Conservation (phyloP, 2,113 vertebrate genomes). For the Hyperopisus bebe region DNA sequence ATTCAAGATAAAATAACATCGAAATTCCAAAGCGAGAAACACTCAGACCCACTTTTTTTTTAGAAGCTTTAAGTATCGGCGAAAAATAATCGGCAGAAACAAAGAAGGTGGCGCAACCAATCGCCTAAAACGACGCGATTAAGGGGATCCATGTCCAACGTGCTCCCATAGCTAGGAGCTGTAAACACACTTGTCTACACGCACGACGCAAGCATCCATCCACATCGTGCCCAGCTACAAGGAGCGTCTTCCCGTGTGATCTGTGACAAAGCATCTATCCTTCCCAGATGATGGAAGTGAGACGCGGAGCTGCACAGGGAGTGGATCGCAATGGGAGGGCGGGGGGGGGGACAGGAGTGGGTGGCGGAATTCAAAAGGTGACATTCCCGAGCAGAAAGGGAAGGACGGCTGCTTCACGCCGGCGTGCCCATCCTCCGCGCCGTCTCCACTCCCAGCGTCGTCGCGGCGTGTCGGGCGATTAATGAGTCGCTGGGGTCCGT, state of each 20-base stretch:
- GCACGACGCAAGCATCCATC: neutral
- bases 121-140: neutral
- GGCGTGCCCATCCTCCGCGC: slow-evolving; percentile 40
- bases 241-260: neutral
- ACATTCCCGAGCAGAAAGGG: neutral
- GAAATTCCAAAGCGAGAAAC: neutral
- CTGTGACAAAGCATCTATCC: neutral
- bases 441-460: slow-evolving; percentile 54
- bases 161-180: neutral
- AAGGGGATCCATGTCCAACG: neutral
- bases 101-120: neutral
- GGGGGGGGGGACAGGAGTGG: neutral
- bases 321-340: neutral
- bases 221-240: neutral
- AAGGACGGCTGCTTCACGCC: slow-evolving; percentile 29
- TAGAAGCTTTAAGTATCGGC: neutral
- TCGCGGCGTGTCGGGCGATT: slow-evolving; percentile 60
- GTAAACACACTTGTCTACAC: neutral
- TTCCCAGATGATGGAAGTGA: neutral
- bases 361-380: neutral
- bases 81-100: neutral
- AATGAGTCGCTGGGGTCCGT: slow-evolving; percentile 62
- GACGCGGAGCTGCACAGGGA: neutral
- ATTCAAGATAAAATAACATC: neutral
- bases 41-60: neutral